Evolutionary conservation across 2,888 invertebrate species (phyloP), one percentile per base, ranked within the genome.

Genomic region (Yponomeuta evonymella): DNA sequence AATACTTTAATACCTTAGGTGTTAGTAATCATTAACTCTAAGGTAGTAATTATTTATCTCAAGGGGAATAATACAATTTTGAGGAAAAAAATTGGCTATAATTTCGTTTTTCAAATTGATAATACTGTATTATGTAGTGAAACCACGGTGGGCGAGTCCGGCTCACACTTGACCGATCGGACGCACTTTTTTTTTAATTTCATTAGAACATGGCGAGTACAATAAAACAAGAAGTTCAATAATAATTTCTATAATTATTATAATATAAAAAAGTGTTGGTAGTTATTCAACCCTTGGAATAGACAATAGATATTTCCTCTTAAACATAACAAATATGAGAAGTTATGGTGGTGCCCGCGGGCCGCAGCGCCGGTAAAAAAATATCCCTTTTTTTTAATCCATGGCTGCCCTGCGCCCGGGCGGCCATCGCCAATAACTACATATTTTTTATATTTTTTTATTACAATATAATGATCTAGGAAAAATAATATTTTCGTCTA

Each of bases 161-260:
- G 5, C 51, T 15, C 51, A 2, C 4, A 5, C 51, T 58, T 58
- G 51, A 15, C 15, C 0, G 51, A 4, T 15, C 15, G 2, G 12
- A 6, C 12, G 51, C 5, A 58, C 5, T 23, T 58, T 58, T 12
- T 12, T 58, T 12, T 58, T 15, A 63, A 23, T 8, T 29, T n/a
- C 63, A 4, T 63, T 8, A 29, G 29, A 29, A 5, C 2, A 29
- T 10, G 64, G 11, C 30, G 29, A 65, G 30, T 12, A 76, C 82
- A 83, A 76, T 70, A 73, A 84, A 88, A 88, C 83, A 76, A 82
- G 78, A 73, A 70, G 72, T 81, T 93, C 92, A 93, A 92, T 93
- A 93, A 93, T 93, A 93, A 92, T 93, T 92, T 93, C 93, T 93
- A 93, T 93, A 93, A 92, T 93, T 92, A 93, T 92, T 90, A 91